These are phyloP conservation scores for Eristalis arbustorum DNA, from an alignment of 2,888 invertebrate genomes.

Conservation along the genomic window DNA sequence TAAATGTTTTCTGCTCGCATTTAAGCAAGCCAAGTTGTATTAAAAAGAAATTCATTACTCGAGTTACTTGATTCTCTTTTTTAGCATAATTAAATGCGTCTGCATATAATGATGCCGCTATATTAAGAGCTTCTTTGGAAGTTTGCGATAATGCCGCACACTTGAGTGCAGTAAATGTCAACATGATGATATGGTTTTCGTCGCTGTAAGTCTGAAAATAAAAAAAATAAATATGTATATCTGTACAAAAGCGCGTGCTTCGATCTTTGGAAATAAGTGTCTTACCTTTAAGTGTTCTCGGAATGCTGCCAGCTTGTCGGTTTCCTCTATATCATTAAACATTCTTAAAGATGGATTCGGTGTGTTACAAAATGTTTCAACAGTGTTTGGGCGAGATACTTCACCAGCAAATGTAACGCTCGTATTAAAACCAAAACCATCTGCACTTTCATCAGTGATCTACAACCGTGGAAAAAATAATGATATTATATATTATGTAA, in stretches of 20 bases:
- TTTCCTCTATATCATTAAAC: conserved; percentile 76
- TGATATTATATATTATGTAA: background rate
- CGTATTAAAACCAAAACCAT: conserved; percentile 64
- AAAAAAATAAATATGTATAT: conserved; percentile 9
- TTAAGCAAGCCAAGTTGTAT: conserved; percentile 78
- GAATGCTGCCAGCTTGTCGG: conserved; percentile 76
- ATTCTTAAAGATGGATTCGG: conserved; percentile 76
- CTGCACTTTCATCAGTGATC: conserved; percentile 62
- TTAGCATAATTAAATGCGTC: conserved; percentile 78
- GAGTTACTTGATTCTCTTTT: conserved; percentile 76
- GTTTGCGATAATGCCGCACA: conserved; percentile 76
- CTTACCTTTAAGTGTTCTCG: conserved; percentile 76
- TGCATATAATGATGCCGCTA: conserved; percentile 76
- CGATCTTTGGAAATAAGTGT: background rate
- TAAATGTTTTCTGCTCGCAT: conserved; percentile 77
- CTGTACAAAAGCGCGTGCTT: too few relatives aligned
- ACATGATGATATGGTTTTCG: conserved; percentile 77
- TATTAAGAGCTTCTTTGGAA: conserved; percentile 76
- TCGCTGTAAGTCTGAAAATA: conserved; percentile 74
- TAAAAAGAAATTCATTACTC: conserved; percentile 78
- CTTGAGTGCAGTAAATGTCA: conserved; percentile 79
- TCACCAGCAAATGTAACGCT: conserved; percentile 64
- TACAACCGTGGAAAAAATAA: conserved; percentile 10
- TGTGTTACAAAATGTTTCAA: conserved; percentile 77
- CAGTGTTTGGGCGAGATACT: conserved; percentile 69